phyloP scores from a whole-genome alignment of 2,888 invertebrate genomes.

The Sympetrum striolatum region DNA sequence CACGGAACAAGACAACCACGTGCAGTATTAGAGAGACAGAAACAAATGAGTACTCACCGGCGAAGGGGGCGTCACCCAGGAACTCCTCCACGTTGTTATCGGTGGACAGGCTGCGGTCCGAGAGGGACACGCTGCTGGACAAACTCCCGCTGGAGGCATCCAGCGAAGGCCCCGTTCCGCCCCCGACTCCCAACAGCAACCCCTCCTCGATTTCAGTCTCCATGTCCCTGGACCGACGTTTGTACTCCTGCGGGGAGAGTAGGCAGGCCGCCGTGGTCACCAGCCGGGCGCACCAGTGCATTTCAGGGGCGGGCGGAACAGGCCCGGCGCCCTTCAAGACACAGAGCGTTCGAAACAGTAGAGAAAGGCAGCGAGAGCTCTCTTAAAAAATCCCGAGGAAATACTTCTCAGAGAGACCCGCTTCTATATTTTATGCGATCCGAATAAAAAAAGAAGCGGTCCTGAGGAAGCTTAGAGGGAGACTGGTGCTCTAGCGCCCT shows the following conservation, averaged over 20 bases:
- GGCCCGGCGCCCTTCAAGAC: constrained; percentile 27
- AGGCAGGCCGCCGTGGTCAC: constrained; percentile 44
- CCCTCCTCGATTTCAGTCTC: constrained; percentile 79
- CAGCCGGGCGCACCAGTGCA: constrained; percentile 37
- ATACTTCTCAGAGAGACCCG: not conserved
- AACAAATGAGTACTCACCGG: constrained; percentile 67
- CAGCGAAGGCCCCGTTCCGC: constrained; percentile 52
- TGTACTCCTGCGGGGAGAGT: constrained; percentile 72
- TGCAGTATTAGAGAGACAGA: too few relatives aligned
- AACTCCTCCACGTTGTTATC: constrained; percentile 83
- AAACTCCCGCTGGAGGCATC: constrained; percentile 76
- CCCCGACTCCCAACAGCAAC: constrained; percentile 57
- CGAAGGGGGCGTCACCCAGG: constrained; percentile 85
- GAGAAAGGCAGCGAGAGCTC: not conserved
- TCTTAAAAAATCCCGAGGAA: not conserved
- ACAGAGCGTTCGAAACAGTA: not conserved
- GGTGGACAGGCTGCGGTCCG: constrained; percentile 79
- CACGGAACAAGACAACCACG: too few relatives aligned
- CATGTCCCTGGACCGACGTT: constrained; percentile 82
- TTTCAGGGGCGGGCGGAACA: constrained; percentile 26
- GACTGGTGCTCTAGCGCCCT: too few relatives aligned
- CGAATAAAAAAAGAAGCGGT: not conserved
- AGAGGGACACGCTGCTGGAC: constrained; percentile 72
- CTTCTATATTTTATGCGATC: not conserved
- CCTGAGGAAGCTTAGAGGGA: not conserved